phyloP scores from a whole-genome alignment of 2,888 invertebrate genomes.

The Drosophila neotestacea region DNA sequence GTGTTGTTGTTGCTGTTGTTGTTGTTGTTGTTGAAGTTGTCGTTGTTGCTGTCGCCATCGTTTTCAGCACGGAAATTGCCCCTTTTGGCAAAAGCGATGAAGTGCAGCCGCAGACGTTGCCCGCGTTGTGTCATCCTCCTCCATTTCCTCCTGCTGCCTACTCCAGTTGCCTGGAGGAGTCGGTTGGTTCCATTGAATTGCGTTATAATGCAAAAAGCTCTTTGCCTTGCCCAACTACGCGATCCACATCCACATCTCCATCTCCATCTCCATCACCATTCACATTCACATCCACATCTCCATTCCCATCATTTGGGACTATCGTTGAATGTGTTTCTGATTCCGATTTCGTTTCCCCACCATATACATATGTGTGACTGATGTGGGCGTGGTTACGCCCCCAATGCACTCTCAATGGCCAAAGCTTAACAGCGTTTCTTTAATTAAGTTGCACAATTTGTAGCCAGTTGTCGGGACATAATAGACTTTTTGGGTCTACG shows the following conservation, averaged over 20 bases:
- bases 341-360: slow-evolving; percentile 12
- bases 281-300: not conserved
- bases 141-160: not conserved
- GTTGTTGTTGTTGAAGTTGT: not conserved
- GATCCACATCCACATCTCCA: slow-evolving; percentile 2
- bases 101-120: slow-evolving; percentile 44
- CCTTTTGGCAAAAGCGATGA: slow-evolving; percentile 54
- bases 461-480: slow-evolving; percentile 68
- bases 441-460: slow-evolving; percentile 79
- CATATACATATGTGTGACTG: slow-evolving; percentile 45
- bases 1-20: slow-evolving; percentile 28
- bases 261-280: no score
- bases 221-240: slow-evolving; percentile 29
- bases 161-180: slow-evolving; percentile 3
- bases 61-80: slow-evolving; percentile 67
- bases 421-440: slow-evolving; percentile 74
- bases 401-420: slow-evolving; percentile 62
- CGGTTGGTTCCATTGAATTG: slow-evolving; percentile 50
- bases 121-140: slow-evolving; percentile 8
- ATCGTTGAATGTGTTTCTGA: slow-evolving; percentile 42
- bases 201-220: slow-evolving; percentile 62
- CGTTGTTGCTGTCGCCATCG: slow-evolving; percentile 49
- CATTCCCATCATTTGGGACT: slow-evolving; percentile 1
- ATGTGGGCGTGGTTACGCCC: slow-evolving; percentile 44
- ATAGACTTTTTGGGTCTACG: slow-evolving; percentile 47